Percentiles rank a stretch among this genome's conserved stretches.
These are phyloP conservation scores for Hippocampus zosterae DNA, from an alignment of 2,113 vertebrate species.

Conservation along the genomic window DNA sequence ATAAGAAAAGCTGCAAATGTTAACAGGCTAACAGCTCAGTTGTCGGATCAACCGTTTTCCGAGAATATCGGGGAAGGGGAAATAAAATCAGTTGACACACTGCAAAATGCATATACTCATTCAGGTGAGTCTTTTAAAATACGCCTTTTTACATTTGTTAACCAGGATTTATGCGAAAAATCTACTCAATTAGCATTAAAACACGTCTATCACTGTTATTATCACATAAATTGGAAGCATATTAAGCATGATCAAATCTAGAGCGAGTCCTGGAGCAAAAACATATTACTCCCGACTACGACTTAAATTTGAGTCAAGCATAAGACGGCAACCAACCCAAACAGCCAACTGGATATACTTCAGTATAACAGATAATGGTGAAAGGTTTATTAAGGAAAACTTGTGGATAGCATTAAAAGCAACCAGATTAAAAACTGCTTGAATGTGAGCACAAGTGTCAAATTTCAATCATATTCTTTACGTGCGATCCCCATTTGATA, in stretches of 20 bases:
- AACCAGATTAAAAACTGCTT: constrained; percentile 27
- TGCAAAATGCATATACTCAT: no score
- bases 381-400: constrained; percentile 32
- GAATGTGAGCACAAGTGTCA: constrained; percentile 42
- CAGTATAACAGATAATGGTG: constrained; percentile 27
- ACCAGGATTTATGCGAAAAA: background rate
- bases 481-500: constrained; percentile 38
- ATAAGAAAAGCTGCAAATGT: background rate
- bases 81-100: background rate
- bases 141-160: no score
- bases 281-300: background rate
- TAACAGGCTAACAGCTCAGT: background rate
- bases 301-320: background rate
- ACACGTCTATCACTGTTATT: background rate
- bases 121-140: no score
- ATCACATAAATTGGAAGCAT: background rate
- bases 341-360: constrained; percentile 20
- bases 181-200: background rate
- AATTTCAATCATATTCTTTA: constrained; percentile 41
- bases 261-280: background rate
- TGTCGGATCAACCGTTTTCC: background rate
- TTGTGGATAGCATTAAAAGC: constrained; percentile 13
- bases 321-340: constrained; percentile 7
- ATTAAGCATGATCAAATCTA: background rate
- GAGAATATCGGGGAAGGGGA: background rate